Evolutionary conservation across 2,888 invertebrate genomes (phyloP), one percentile per base, ranked within the genome.

Genomic region (Blastobasis lacticolella): DNA sequence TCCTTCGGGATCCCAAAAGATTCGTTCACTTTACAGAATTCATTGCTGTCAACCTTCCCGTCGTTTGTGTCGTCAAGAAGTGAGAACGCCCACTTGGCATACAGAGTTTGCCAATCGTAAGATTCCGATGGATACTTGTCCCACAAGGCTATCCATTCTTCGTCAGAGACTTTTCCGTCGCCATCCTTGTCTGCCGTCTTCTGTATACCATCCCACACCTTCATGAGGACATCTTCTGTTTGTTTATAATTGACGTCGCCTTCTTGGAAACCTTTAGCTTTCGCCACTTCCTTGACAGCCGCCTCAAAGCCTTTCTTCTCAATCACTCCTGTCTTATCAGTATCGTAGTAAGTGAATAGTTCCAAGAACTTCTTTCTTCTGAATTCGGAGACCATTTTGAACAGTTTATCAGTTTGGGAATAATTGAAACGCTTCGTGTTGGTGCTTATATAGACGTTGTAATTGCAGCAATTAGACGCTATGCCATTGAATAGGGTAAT

Each of bases 91-190:
- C 23, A 23, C 23, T 23, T 23, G 23, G 23, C 23, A 23, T 23
- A 23, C 23, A 23, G 23, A 23, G 23, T 23, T 23, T 23, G 23
- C 23, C 23, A 23, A 23, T 23, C 23, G 23, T 23, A 23, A 23
- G 23, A 23, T 23, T 23, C 23, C 23, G 23, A 23, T 23, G 23
- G 23, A 23, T 91, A 93, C 48, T 92, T 91, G 66, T 93, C 91
- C 95, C 95, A 95, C 92, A 94, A 92, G 63, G 90, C 89, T 68
- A 92, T 91, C 95, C 95, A 95, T 76, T 95, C 95, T 23, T 94
- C 94, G 49, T 92, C 91, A 63, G 93, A 94, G 57, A 95, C 93
- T 91, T 94, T 78, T 42, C 93, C 93, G 67, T 95, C 94, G 73
- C 93, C 91, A 79, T 95, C 92, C 60, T 91, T 89, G 75, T 94